Percentiles rank a stretch among this genome's conserved stretches.
phyloP scores from a whole-genome alignment of 2,113 vertebrate genomes.

The Ctenodactylus gundi region DNA sequence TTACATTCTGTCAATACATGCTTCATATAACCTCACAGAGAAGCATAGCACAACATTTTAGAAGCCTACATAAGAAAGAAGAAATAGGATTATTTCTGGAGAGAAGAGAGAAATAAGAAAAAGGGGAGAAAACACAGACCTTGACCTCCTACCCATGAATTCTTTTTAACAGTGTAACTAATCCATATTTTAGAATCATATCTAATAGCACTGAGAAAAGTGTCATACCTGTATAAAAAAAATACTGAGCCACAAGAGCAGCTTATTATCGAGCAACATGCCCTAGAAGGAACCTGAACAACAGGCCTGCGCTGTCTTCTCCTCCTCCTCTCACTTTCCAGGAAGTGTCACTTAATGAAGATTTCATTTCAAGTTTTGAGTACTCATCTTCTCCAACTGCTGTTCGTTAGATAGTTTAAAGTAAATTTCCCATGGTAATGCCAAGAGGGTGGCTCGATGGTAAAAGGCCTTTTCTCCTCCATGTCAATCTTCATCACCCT shows the following conservation, averaged over 20 bases:
- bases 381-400: not conserved
- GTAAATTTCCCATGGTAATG: not conserved
- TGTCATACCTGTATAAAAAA: not conserved
- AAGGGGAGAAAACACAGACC: rapidly evolving
- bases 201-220: not conserved
- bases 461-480: not conserved
- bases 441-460: not conserved
- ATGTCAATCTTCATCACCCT: not conserved
- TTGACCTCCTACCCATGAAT: not conserved
- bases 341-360: not conserved
- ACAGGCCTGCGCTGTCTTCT: not conserved
- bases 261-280: not conserved
- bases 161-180: not conserved
- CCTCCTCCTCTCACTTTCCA: not conserved
- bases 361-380: not conserved
- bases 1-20: not conserved
- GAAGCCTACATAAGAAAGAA: not conserved
- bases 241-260: not conserved
- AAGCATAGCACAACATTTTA: not conserved
- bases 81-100: not conserved
- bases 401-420: not conserved
- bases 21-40: not conserved
- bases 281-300: not conserved
- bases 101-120: not conserved
- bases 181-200: not conserved